A percentile compares a stretch with the other conserved stretches of the same genome.
phyloP scores from a whole-genome alignment of 2,797 vertebrate species.

The Dallia pectoralis region DNA sequence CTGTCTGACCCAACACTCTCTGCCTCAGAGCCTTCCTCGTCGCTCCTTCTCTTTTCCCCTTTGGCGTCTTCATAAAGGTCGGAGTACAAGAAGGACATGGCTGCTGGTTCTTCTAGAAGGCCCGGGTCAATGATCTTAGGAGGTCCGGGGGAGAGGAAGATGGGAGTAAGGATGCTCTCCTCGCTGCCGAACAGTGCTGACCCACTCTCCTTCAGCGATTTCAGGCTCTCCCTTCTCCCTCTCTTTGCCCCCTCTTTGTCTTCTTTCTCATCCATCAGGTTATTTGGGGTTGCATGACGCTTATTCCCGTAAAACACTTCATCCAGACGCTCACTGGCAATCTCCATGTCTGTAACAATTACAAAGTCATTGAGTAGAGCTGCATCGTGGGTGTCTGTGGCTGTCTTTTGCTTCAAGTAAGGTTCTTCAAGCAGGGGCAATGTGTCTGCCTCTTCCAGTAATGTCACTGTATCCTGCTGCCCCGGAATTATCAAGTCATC shows the following conservation, averaged over 20 bases:
- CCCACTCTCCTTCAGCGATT: conserved; percentile 70
- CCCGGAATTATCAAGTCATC: conserved; percentile 76
- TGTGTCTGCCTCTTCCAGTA: conserved; percentile 34
- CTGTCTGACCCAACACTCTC: conserved; percentile 81
- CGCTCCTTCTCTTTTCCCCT: conserved; percentile 76
- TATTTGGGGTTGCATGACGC: conserved; percentile 50
- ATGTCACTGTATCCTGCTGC: conserved; percentile 55
- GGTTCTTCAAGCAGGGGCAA: conserved; percentile 40
- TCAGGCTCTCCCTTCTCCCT: conserved; percentile 67
- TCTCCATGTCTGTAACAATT: conserved; percentile 78
- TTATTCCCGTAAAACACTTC: conserved; percentile 85
- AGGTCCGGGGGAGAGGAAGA: conserved; percentile 81
- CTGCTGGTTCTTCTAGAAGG: conserved; percentile 87
- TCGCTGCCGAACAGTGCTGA: conserved; percentile 81
- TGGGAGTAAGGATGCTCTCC: conserved; percentile 82
- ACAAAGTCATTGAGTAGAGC: conserved; percentile 65
- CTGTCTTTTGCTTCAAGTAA: conserved; percentile 30
- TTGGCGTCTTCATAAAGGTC: conserved; percentile 88
- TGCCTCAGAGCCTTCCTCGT: conserved; percentile 79
- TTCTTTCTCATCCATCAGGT: conserved; percentile 64
- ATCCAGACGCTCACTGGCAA: conserved; percentile 79
- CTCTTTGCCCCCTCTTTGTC: conserved; percentile 53
- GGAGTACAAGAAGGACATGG: conserved; percentile 89
- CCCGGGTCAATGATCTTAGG: conserved; percentile 82
- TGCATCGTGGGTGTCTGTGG: conserved; percentile 29